A percentile compares a stretch with the other conserved stretches of the same genome.
These are phyloP conservation scores for Diphyllodes magnificus DNA, from an alignment of 2,113 vertebrate species.

Conservation along the genomic window DNA sequence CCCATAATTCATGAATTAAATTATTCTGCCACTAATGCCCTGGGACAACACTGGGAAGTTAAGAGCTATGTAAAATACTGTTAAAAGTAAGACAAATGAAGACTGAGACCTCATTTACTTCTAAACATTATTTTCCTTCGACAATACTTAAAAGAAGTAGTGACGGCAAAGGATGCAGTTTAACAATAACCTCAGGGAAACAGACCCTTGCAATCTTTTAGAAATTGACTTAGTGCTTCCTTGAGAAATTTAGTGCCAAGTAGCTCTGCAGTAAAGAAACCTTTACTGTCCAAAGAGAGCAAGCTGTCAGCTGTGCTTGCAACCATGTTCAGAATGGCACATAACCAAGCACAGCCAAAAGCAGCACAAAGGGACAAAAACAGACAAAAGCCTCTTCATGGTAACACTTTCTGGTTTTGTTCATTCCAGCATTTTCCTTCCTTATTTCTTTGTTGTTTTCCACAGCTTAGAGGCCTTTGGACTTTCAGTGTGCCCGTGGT, in stretches of 20 bases:
- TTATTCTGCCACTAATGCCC: neutral
- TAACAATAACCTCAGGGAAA: neutral
- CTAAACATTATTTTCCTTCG: neutral
- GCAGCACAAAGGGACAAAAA: neutral
- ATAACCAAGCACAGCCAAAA: neutral
- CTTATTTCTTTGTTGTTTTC: neutral
- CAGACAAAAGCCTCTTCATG: neutral
- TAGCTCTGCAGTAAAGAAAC: neutral
- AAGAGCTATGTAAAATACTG: neutral
- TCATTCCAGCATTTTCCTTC: neutral
- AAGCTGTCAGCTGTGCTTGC: neutral
- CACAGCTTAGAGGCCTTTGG: neutral
- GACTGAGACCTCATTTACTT: neutral
- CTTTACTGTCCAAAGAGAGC: neutral
- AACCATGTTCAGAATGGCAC: neutral
- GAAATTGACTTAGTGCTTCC: neutral
- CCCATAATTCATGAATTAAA: neutral
- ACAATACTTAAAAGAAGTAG: neutral
- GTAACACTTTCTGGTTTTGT: neutral
- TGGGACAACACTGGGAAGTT: neutral
- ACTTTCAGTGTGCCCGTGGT: rapidly evolving
- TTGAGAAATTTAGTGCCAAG: neutral
- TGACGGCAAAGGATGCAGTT: neutral
- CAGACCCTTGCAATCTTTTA: neutral
- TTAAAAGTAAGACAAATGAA: neutral